Evolutionary conservation across 2,113 vertebrate species (phyloP), one percentile per base, ranked within the genome.

Genomic region (Lampris incognitus): DNA sequence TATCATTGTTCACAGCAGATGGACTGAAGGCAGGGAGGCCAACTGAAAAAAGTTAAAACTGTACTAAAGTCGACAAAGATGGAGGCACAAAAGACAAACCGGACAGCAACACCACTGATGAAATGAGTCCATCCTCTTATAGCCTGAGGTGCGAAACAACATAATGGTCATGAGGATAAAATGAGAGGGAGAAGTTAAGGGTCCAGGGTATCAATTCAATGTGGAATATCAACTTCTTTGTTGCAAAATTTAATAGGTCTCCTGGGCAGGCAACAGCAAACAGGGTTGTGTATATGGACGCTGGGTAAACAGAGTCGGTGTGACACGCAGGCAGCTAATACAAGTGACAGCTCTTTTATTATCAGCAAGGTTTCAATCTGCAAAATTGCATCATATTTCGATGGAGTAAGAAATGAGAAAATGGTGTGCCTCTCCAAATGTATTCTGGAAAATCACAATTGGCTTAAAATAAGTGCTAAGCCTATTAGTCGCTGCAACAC

Each of bases 171-270:
- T 78, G 72, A 78, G 61, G 74, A 77, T 83, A 68, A 66, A 80
- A 77, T 71, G 58, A 68, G 65, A 83, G 59, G 66, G 52, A 75
- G 61, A 74, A 82, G 80, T 88, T 64, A 83, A 78, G 56, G 72
- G 9, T 66, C 49, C 69, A 13, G 63, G 64, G 69, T 51, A 63
- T 64, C 70, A 75, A 40, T 72, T 78, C 70, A 61, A 40, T 73
- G 64, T 77, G 75, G 79, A 82, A 85, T 61, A 24, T 24, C 24
- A 24, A 24, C 24, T 24, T 24, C 24, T 24, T 7, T 46, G 2
- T 46, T 46, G 44, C 44, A 46, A 4, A 4, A 46, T 46, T 7
- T 46, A 46, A 46, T 24, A 24, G 24, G 24, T 24, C 24, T 24
- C 24, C 24, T 24, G 24, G 24, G 24, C 24, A 24, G 24, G 24